Evolutionary conservation across 1,140 invertebrate species (phyloP).

Genomic region (Neodiprion virginianus): DNA sequence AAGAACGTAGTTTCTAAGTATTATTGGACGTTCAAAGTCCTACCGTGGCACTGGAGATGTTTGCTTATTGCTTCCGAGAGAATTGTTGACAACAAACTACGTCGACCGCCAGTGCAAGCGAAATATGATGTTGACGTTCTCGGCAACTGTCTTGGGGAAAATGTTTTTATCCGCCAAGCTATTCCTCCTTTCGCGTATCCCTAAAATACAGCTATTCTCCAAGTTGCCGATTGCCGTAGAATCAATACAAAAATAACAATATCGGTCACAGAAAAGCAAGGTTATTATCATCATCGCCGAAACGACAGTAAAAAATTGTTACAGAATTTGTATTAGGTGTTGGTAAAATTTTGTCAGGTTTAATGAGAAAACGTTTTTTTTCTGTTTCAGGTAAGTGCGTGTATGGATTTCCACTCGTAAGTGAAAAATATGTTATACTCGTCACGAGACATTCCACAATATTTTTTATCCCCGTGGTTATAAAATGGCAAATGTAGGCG

Average conservation of each 20-base stretch:
- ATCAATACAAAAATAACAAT: no score
- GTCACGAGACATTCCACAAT: no score
- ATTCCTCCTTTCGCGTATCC: background rate
- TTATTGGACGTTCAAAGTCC: background rate
- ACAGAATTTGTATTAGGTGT: no score
- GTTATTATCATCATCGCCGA: no score
- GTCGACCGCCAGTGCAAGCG: background rate
- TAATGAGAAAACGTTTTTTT: background rate
- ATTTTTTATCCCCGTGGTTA: no score
- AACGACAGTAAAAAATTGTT: no score
- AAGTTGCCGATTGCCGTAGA: no score
- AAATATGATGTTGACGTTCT: background rate
- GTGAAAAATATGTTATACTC: no score
- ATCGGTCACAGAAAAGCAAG: no score
- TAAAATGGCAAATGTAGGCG: no score
- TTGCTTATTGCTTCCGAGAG: background rate
- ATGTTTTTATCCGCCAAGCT: background rate
- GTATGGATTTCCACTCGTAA: background rate
- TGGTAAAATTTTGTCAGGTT: no score
- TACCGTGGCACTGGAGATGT: background rate
- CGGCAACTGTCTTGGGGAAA: background rate
- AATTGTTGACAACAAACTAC: background rate
- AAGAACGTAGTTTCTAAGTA: constrained; percentile 14
- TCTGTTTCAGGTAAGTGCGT: background rate
- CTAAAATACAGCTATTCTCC: background rate